Conservation (phyloP, 2,113 vertebrate genomes). For the Seriola quinqueradiata region DNA sequence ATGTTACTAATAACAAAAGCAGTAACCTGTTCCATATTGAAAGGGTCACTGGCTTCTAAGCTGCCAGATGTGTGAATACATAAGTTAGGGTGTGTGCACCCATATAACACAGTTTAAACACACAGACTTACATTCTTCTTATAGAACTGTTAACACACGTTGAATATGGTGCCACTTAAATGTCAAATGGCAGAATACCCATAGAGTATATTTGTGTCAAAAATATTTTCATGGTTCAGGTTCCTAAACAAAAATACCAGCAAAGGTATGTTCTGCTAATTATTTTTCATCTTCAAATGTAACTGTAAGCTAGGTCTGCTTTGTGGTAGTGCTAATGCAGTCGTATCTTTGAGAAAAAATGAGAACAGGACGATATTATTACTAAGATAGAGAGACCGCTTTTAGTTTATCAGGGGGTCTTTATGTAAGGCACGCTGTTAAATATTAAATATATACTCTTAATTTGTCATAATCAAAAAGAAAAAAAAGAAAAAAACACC, state of each 20-base stretch:
- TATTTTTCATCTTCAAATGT: not conserved
- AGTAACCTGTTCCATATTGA: slow-evolving; percentile 52
- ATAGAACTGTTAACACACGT: not conserved
- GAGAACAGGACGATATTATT: not conserved
- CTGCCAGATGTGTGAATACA: slow-evolving; percentile 51
- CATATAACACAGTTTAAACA: not conserved
- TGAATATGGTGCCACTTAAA: slow-evolving; percentile 3
- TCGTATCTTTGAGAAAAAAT: not conserved
- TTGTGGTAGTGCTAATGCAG: not conserved
- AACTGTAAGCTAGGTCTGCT: not conserved
- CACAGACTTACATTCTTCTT: slow-evolving; percentile 11
- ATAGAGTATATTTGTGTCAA: not conserved
- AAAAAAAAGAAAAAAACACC: not conserved
- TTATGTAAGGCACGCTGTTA: not conserved
- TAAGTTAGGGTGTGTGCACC: not conserved
- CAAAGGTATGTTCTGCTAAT: not conserved
- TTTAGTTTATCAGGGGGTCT: not conserved
- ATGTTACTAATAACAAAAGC: slow-evolving; percentile 45
- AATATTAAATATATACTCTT: slow-evolving; percentile 10
- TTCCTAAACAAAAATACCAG: not conserved
- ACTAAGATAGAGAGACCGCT: not conserved
- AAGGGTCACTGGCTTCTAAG: slow-evolving; percentile 32
- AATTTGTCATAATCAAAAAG: slow-evolving; percentile 16
- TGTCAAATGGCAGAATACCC: not conserved
- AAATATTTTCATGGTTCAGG: not conserved